Evolutionary conservation across 2,888 invertebrate species (phyloP), one percentile per base, ranked within the genome.

Genomic region (Aphodius granarius): DNA sequence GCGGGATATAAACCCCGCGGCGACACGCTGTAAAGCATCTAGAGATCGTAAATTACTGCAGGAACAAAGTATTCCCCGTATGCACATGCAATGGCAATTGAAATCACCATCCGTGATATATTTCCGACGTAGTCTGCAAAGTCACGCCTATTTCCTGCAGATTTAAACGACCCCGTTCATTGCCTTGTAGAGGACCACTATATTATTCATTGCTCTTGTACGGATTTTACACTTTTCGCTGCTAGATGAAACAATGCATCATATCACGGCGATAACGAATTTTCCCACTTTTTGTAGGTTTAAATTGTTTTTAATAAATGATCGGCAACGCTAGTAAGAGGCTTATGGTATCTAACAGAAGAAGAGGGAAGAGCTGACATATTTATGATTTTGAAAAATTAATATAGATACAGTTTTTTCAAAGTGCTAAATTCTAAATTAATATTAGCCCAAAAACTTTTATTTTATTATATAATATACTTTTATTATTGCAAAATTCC

Each of bases 21-120:
- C 66, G 66, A 66, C 66, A 19, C 66, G 66, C 18, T 18, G 66
- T 20, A 20, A 66, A 66, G 19, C 66, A 20, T 66, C 66, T 17
- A 66, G 19, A 20, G 20, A 20, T 66, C 66, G 20, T 66, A 66
- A 66, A 66, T 66, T 66, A 66, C 66, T 13, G 17, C 66, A 20
- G 66, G 66, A 20, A 66, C 66, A 66, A 66, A 66, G 66, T 66
- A 66, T 66, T 66, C 66, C 66, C 66, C 66, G 66, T 66, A 66
- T 66, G 66, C 66, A 19, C 66, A 66, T 66, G 20, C 66, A 66
- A 66, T 20, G 66, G 20, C 66, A 66, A 66, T 66, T 66, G 66
- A 66, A 66, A 66, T 66, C 66, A 66, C 19, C 66, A 20, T 66
- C 19, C n/a, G 66, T 66, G 66, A 66, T 66, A 66, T 66, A 66